Evolutionary conservation across 2,797 vertebrate species (phyloP), one percentile per base, ranked within the genome.

Genomic region (Poecilia picta): DNA sequence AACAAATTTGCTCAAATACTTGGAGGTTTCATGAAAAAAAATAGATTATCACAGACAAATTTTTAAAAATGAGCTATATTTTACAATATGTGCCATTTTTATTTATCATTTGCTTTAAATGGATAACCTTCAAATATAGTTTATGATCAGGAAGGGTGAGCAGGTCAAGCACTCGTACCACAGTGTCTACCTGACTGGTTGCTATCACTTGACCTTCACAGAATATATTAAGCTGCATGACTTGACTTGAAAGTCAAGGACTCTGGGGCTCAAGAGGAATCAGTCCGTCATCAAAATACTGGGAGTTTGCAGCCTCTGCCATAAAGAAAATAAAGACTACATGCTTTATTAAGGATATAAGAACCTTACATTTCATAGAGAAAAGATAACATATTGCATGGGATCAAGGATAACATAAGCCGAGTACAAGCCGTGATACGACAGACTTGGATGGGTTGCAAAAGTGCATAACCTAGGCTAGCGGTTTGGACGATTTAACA

Each of bases 171-270:
- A 70, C 73, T 74, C 68, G 84, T 75, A 80, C 53, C 74, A 87
- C 78, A 62, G 75, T 68, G 80, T 85, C 80, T 80, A 82, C 86
- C 86, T 80, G 55, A 86, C 68, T 71, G 71, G 49, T 28, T 68
- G 49, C 51, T 72, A 81, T 90, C 82, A 71, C 75, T 87, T 83
- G 81, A 87, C 83, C 83, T 86, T 82, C 72, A 74, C 16, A 64
- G 74, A 57, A 78, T 73, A 79, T 80, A 83, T 87, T 75, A 55
- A 73, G 82, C 84, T 76, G 84, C 72, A 82, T 28, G 68, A 64
- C 66, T 72, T 77, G 72, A 79, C 73, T 33, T 59, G 49, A 45
- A 31, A 74, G 81, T 70, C 64, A 16, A 18, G 5, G 78, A 71
- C 72, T 28, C 47, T 33, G 49, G 45, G 8, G 57, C 43, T 70